Evolutionary conservation across 2,797 vertebrate genomes (phyloP), one percentile per base, ranked within the genome.

Genomic region (Cercopithecus petaurista): DNA sequence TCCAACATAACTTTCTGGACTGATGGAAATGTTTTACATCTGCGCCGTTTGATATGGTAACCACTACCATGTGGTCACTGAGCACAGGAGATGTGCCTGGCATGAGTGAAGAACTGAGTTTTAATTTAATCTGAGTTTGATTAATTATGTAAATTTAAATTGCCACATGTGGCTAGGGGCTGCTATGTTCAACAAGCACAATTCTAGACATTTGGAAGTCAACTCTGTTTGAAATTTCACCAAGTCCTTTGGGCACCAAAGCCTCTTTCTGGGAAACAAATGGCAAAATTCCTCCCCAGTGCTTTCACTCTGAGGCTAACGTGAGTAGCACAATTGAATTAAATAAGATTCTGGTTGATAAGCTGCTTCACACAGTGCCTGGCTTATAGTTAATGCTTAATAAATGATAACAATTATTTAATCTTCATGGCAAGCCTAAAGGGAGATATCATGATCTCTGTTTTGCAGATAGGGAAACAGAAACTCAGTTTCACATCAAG

Each of bases 1-100:
- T 11, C 89, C 19, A 26, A 4, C 2, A 14, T 80, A 83, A 55
- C 33, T 43, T 70, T 88, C 28, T 39, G 24, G 82, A n/a, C 0
- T 46, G 7, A 21, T 83, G 33, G 28, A 76, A 84, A 4, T 55
- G 24, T 57, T 79, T 77, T 57, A 4, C 39, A 1, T 50, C 50
- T 64, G 15, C 2, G 7, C 30, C 14, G 3, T 64, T 52, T 11
- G 5, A 1, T 70, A 1, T 3, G 8, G 7, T 64, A 41, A 13
- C 30, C 21, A n/a, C 41, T 52, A 33, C 87, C n/a, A 5, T 1
- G 17, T 57, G 55, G 13, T 48, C 84, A 22, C 43, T 28, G 83
- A 84, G n/a, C 14, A 41, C 13, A 82, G 80, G 36, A 33, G 41
- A 92, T 59, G 30, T 46, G 50, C 28, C 83, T 59, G 1, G 2